Evolutionary conservation across 1,140 invertebrate species (phyloP).

Genomic region (Sminthurinus signatus): DNA sequence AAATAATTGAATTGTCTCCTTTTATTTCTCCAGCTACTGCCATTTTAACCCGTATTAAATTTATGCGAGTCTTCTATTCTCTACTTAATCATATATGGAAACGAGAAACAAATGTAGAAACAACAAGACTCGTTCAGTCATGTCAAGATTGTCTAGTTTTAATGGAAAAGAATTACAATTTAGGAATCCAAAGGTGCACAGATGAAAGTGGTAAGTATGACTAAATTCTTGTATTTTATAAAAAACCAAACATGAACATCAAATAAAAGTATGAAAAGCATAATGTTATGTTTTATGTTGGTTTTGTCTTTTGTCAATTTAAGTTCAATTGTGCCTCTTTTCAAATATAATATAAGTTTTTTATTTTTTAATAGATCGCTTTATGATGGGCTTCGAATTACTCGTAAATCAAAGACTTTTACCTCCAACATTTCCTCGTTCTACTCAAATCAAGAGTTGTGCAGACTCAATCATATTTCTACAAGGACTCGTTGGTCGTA

Average conservation of each 20-base stretch:
- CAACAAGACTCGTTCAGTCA: conserved; percentile 21
- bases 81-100: conserved; percentile 40
- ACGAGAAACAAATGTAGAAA: conserved; percentile 30
- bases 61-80: conserved; percentile 35
- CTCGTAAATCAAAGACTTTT: conserved; percentile 88
- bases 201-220: conserved; percentile 30
- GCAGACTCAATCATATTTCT: conserved; percentile 77
- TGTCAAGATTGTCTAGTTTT: conserved; percentile 28
- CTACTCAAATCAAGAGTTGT: conserved; percentile 83
- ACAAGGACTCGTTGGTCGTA: conserved; percentile 67
- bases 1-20: too few relatives aligned
- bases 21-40: conserved; percentile 28
- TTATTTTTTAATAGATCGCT: conserved; percentile 21
- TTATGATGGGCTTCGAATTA: conserved; percentile 83
- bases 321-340: background rate
- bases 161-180: conserved; percentile 21
- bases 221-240: background rate
- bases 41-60: conserved; percentile 39
- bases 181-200: conserved; percentile 25
- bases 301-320: too few relatives aligned
- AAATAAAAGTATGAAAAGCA: conserved; percentile 7
- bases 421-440: conserved; percentile 95
- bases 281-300: too few relatives aligned
- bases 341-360: too few relatives aligned
- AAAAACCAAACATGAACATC: background rate